A percentile compares a stretch with the other conserved stretches of the same genome.
These are phyloP conservation scores for Bombyx mandarina DNA, from an alignment of 1,140 invertebrate genomes.

Conservation along the genomic window DNA sequence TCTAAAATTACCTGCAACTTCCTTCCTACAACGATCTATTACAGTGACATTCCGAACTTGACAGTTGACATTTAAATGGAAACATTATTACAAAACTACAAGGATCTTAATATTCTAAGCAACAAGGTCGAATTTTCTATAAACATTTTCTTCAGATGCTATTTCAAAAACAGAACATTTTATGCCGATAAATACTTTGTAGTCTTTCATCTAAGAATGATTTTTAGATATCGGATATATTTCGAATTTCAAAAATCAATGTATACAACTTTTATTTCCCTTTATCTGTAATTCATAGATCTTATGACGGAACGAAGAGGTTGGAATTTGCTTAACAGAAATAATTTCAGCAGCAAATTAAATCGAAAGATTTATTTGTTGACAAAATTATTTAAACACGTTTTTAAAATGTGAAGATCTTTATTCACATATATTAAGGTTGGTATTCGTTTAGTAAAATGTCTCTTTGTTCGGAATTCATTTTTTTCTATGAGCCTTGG, in stretches of 20 bases:
- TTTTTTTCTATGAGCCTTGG: conserved; percentile 16
- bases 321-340: background rate
- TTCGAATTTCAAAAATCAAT: too few relatives aligned
- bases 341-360: background rate
- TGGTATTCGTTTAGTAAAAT: background rate
- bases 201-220: too few relatives aligned
- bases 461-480: background rate
- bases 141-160: too few relatives aligned
- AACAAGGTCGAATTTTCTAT: too few relatives aligned
- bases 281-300: too few relatives aligned
- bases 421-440: too few relatives aligned
- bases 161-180: too few relatives aligned
- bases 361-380: background rate
- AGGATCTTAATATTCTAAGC: too few relatives aligned
- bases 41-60: conserved; percentile 53
- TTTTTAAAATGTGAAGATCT: background rate
- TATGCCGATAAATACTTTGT: too few relatives aligned
- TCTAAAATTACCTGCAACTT: conserved; percentile 55
- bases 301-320: too few relatives aligned
- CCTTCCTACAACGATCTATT: conserved; percentile 59
- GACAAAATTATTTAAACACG: background rate
- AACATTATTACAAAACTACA: conserved; percentile 11
- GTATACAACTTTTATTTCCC: too few relatives aligned
- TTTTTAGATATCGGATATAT: too few relatives aligned
- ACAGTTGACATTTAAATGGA: conserved; percentile 59